Evolutionary conservation across 2,888 invertebrate species (phyloP).

Genomic region (Bhutanitis thaidina): DNA sequence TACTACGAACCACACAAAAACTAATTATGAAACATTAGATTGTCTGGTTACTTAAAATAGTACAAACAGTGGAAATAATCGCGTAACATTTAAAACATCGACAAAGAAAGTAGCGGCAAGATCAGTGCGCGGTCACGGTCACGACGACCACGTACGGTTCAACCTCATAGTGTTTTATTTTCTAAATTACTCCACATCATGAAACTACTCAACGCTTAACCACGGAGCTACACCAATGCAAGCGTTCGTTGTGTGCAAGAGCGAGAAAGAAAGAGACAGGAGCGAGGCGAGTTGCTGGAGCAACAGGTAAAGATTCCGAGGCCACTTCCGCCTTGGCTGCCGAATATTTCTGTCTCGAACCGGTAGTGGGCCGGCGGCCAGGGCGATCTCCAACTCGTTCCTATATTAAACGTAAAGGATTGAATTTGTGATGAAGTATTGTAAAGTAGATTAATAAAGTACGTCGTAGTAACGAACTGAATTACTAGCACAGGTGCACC

Average conservation of each 20-base stretch:
- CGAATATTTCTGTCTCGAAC: slow-evolving; percentile 80
- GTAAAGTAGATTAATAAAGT: too few relatives aligned
- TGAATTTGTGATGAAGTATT: slow-evolving; percentile 6
- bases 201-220: slow-evolving; percentile 29
- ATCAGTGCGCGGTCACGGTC: slow-evolving; percentile 67
- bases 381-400: slow-evolving; percentile 49
- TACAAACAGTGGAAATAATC: slow-evolving; percentile 5
- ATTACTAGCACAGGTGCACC: too few relatives aligned
- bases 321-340: slow-evolving; percentile 80
- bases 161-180: slow-evolving; percentile 67
- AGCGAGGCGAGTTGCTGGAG: slow-evolving; percentile 73
- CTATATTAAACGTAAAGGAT: slow-evolving; percentile 11
- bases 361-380: slow-evolving; percentile 78
- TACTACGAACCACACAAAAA: too few relatives aligned
- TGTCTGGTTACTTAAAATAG: neutral
- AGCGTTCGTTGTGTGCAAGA: slow-evolving; percentile 39
- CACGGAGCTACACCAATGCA: slow-evolving; percentile 45
- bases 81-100: slow-evolving; percentile 25
- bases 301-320: slow-evolving; percentile 81
- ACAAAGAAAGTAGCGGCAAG: slow-evolving; percentile 63
- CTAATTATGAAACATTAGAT: too few relatives aligned
- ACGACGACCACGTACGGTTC: slow-evolving; percentile 50
- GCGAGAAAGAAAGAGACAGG: slow-evolving; percentile 54
- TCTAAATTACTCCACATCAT: slow-evolving; percentile 66
- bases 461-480: too few relatives aligned